Percentiles rank a stretch among this genome's conserved stretches.
Conservation (phyloP, 1,140 invertebrate species). For the Amyelois transitella region DNA sequence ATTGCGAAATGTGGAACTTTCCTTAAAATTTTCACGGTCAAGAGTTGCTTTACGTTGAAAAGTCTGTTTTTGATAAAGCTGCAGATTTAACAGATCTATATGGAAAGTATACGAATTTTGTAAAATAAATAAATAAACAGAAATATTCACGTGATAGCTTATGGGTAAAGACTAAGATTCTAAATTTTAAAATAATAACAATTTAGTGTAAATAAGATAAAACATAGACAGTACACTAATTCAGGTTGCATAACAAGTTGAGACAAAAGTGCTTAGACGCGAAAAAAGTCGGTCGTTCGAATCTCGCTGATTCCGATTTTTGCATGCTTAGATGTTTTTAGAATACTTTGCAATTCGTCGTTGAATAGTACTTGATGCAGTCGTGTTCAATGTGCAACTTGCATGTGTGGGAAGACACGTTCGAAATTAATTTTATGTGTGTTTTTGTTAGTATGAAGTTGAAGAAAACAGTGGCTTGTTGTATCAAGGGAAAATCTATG, state of each 20-base stretch:
- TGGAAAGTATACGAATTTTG: too few relatives aligned
- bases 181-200: not conserved
- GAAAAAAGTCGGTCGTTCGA: constrained; percentile 53
- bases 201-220: not conserved
- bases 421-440: constrained; percentile 9
- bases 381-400: constrained; percentile 30
- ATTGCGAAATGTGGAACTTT: too few relatives aligned
- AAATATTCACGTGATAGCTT: too few relatives aligned
- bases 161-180: too few relatives aligned
- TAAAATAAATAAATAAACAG: too few relatives aligned
- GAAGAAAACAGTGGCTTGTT: constrained; percentile 60
- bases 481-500: constrained; percentile 50
- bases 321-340: constrained; percentile 36
- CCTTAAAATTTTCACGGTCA: too few relatives aligned
- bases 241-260: constrained; percentile 48
- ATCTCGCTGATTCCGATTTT: constrained; percentile 49
- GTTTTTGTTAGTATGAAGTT: constrained; percentile 55
- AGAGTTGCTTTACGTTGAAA: too few relatives aligned
- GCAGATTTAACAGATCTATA: too few relatives aligned
- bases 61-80: too few relatives aligned
- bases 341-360: constrained; percentile 35
- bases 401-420: constrained; percentile 13
- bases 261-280: constrained; percentile 33
- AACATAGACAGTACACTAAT: constrained; percentile 16
- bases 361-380: constrained; percentile 43